Conservation (phyloP, 2,888 invertebrate species). For the Ligdia adustata region DNA sequence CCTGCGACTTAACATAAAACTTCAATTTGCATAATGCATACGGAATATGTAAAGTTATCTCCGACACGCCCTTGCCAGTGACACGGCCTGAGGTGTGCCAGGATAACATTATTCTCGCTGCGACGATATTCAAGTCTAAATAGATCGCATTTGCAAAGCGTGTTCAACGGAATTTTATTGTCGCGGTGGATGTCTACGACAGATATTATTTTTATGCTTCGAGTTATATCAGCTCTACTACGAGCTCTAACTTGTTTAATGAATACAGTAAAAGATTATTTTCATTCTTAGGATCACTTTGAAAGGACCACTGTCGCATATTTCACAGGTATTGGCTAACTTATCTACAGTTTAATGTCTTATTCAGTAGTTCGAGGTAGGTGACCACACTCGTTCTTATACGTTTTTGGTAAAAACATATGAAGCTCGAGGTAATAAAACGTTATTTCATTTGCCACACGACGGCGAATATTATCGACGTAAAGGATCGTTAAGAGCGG, state of each 20-base stretch:
- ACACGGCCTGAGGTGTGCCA: slow-evolving; percentile 76
- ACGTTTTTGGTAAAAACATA: slow-evolving; percentile 57
- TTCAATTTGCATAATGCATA: slow-evolving; percentile 83
- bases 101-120: slow-evolving; percentile 79
- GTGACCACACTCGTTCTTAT: slow-evolving; percentile 48
- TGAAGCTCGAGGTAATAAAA: slow-evolving; percentile 60
- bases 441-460: slow-evolving; percentile 64
- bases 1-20: slow-evolving; percentile 77
- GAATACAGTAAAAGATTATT: slow-evolving; percentile 22
- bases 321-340: slow-evolving; percentile 21
- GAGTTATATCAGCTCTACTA: slow-evolving; percentile 29
- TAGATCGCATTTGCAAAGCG: slow-evolving; percentile 74
- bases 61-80: slow-evolving; percentile 78
- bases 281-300: slow-evolving; percentile 16
- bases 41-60: slow-evolving; percentile 82
- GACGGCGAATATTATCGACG: slow-evolving; percentile 62
- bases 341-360: slow-evolving; percentile 28
- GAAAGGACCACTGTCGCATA: slow-evolving; percentile 13
- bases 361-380: slow-evolving; percentile 39
- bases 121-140: slow-evolving; percentile 76
- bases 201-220: slow-evolving; percentile 46
- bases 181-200: slow-evolving; percentile 43
- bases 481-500: slow-evolving; percentile 67
- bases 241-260: slow-evolving; percentile 27
- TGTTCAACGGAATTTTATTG: slow-evolving; percentile 61